phyloP scores from a whole-genome alignment of 2,797 vertebrate species.

The Tapirus indicus region DNA sequence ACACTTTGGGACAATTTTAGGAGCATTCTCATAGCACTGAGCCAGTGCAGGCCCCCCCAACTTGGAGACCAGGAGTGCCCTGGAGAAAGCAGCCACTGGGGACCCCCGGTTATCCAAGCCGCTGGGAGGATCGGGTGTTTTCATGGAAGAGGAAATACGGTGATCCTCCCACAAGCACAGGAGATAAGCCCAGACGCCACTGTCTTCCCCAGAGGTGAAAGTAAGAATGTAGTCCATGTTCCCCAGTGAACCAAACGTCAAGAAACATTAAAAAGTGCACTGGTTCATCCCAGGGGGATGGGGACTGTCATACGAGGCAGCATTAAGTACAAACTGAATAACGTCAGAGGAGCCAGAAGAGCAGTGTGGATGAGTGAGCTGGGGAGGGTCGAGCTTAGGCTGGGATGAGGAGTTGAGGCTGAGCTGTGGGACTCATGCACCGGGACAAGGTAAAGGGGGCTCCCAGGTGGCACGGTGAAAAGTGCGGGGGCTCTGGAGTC shows the following conservation, averaged over 20 bases:
- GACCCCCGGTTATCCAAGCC: background rate
- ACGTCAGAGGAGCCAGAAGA: background rate
- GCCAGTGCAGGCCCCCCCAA: background rate
- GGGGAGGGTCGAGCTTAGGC: background rate
- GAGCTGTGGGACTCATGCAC: fast-evolving
- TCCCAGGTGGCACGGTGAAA: fast-evolving
- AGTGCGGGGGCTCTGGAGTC: background rate
- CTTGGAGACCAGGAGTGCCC: background rate
- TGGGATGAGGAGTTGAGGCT: background rate
- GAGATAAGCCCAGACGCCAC: background rate
- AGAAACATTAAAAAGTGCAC: background rate
- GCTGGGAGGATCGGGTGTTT: background rate
- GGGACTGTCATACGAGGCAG: background rate
- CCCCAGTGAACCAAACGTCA: background rate
- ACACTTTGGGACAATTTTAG: background rate
- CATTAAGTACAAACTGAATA: background rate
- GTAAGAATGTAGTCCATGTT: background rate
- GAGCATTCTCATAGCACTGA: background rate
- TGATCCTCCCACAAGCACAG: background rate
- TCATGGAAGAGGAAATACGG: background rate
- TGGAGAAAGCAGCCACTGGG: background rate
- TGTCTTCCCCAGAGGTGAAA: background rate
- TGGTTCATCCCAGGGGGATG: background rate
- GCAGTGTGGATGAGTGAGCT: background rate
- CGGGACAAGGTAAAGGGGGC: background rate